Conservation (phyloP, 37 sponge, comb jelly and placozoan genomes). For the Oscarella lobularis region DNA sequence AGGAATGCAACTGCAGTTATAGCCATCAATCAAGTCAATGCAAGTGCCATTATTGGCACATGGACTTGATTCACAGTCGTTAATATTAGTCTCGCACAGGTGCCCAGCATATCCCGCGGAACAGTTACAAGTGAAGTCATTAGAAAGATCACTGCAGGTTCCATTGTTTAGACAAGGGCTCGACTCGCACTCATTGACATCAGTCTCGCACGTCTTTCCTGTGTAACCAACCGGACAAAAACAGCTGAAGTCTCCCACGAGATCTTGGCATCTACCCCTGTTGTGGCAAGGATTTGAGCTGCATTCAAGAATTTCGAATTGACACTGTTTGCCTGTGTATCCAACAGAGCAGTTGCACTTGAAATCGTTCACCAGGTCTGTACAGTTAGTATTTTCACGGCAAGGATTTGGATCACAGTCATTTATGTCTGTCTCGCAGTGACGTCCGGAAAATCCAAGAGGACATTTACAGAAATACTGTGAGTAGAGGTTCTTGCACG, state of each 20-base stretch:
- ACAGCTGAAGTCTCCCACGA: neutral
- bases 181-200: too few relatives aligned
- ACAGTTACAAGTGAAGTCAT: too few relatives aligned
- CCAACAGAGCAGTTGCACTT: neutral
- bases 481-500: neutral
- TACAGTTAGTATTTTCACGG: neutral
- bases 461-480: neutral
- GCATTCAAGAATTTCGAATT: neutral
- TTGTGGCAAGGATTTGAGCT: neutral
- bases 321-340: neutral
- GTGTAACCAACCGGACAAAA: neutral
- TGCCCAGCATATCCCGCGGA: too few relatives aligned
- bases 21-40: too few relatives aligned
- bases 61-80: too few relatives aligned
- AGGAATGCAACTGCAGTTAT: too few relatives aligned
- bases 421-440: neutral
- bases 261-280: neutral
- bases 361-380: neutral
- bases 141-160: too few relatives aligned
- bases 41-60: too few relatives aligned
- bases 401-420: neutral
- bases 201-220: neutral
- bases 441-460: neutral
- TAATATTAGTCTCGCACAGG: too few relatives aligned
- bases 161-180: too few relatives aligned